A percentile compares a stretch with the other conserved stretches of the same genome.
Conservation (phyloP, 2,888 invertebrate genomes). For the Euplexia lucipara region DNA sequence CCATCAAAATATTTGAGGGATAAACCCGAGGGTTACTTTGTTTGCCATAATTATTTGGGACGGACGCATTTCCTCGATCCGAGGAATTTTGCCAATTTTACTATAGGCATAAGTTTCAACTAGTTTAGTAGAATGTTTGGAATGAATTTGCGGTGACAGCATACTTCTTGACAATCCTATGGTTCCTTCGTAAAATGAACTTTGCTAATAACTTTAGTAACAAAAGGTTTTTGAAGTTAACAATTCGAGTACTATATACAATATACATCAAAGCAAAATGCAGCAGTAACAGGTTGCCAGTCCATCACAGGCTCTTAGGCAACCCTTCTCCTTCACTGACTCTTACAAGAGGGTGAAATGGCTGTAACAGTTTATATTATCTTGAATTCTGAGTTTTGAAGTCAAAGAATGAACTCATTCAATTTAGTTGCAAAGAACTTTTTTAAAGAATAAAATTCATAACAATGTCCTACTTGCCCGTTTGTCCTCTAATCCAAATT, state of each 20-base stretch:
- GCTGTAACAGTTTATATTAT: constrained; percentile 28
- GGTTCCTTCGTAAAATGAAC: constrained; percentile 2
- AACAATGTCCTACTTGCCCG: background rate
- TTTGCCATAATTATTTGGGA: constrained; percentile 44
- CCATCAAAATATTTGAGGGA: constrained; percentile 53
- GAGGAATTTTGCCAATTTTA: constrained; percentile 46
- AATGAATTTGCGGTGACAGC: constrained; percentile 12
- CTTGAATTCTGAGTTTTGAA: constrained; percentile 16
- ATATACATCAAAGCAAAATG: constrained; percentile 32
- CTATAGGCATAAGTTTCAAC: constrained; percentile 19
- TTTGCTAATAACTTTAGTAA: constrained; percentile 6
- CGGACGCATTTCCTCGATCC: constrained; percentile 26
- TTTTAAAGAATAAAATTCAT: constrained; percentile 2
- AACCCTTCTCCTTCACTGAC: constrained; percentile 52
- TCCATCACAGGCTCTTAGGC: constrained; percentile 44
- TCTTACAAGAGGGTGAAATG: constrained; percentile 53
- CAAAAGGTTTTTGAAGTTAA: background rate
- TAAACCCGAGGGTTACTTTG: constrained; percentile 42
- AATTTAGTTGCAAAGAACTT: background rate
- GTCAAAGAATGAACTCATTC: constrained; percentile 21
- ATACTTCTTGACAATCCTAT: constrained; percentile 1
- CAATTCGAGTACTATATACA: background rate
- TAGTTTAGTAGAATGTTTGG: constrained; percentile 24
- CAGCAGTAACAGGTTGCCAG: constrained; percentile 53
- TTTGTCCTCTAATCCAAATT: constrained; percentile 10